Percentiles rank a stretch among this genome's conserved stretches.
Evolutionary conservation across 1,140 invertebrate species (phyloP).

Genomic region (Glossosoma conforme): DNA sequence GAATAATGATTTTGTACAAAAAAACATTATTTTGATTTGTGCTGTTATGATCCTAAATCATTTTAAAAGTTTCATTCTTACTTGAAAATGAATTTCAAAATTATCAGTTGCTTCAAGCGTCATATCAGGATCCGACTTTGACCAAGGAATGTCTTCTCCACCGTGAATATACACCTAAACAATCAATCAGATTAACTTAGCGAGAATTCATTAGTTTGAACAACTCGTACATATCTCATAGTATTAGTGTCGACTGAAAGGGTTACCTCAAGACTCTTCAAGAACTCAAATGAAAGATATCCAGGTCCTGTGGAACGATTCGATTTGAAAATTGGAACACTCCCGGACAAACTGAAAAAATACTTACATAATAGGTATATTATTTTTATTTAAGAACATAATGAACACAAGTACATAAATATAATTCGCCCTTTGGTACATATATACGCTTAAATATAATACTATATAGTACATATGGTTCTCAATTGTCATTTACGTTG

Average conservation of each 20-base stretch:
- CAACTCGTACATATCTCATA: not conserved
- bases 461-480: too few relatives aligned
- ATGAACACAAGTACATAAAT: too few relatives aligned
- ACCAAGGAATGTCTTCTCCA: conserved; percentile 46
- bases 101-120: conserved; percentile 21
- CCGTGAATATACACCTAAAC: conserved; percentile 44
- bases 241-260: not conserved
- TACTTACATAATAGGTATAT: too few relatives aligned
- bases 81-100: conserved; percentile 18
- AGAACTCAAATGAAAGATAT: conserved; percentile 40
- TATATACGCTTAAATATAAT: too few relatives aligned
- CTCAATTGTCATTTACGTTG: too few relatives aligned
- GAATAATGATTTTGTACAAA: not conserved
- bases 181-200: not conserved
- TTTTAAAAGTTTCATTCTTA: too few relatives aligned
- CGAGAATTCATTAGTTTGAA: not conserved
- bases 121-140: conserved; percentile 34
- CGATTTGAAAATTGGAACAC: conserved; percentile 29
- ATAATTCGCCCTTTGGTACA: too few relatives aligned
- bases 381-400: too few relatives aligned
- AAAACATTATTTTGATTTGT: too few relatives aligned
- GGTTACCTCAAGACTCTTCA: conserved; percentile 38
- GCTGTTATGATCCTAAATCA: too few relatives aligned
- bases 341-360: conserved; percentile 20
- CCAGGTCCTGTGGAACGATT: conserved; percentile 45